Evolutionary conservation across 53 echinoderm and acorn worm genomes (phyloP), one percentile per base, ranked within the genome.

Genomic region (Hippasteria phrygiana): DNA sequence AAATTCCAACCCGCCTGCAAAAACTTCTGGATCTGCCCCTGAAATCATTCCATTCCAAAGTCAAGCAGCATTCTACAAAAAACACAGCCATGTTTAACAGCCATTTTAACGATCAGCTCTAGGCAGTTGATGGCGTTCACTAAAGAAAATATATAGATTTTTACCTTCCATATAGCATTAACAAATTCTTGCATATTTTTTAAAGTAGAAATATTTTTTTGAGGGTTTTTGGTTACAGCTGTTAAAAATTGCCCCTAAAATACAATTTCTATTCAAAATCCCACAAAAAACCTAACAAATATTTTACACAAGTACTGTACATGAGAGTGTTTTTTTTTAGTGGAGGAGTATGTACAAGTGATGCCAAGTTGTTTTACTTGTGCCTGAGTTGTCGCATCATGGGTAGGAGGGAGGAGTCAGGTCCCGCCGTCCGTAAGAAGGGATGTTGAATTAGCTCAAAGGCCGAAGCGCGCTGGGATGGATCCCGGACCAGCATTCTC

Each of bases 371-470:
- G n/a, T 45, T 71, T 86, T 63, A 91, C 66, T 75, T 86, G 65
- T 67, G 86, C 55, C 86, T 74, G 71, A 91, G 46, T 86, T 91
- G 91, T 74, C 85, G 11, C n/a, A n/a, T 67, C 86, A 91, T 75
- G 29, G 72, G 31, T 2, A 92, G 71, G 40, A 97, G 91, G 71
- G 97, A 92, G n/a, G 97, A 92, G 74, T 92, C 78, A 11, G 95
- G 95, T 36, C 97, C 93, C 46, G 90, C 90, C 77, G 95, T 95
- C 62, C 95, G 90, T 70, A 97, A 66, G 92, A 97, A 97, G 28
- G 97, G 97, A 74, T 97, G 97, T 51, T 94, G 88, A 42, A 97
- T 71, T 0, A 97, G 92, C 80, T 97, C 97, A 78, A 95, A 93
- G 36, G 97, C 97, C 10, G 95, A 91, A 40, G 97, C 95, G 42